Evolutionary conservation across 2,113 vertebrate species (phyloP).

Genomic region (Platycercus adscitus): DNA sequence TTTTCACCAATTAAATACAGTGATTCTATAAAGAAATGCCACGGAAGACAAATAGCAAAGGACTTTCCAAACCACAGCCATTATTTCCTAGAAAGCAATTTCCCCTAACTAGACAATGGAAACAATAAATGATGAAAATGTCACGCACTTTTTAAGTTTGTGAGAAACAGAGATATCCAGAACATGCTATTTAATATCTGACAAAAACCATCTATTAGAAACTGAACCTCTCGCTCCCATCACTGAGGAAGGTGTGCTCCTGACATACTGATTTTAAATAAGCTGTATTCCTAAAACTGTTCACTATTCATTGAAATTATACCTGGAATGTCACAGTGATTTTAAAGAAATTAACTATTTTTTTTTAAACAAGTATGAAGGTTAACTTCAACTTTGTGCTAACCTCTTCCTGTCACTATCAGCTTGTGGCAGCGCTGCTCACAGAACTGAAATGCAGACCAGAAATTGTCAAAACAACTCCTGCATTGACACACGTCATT

Average conservation of each 20-base stretch:
- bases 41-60: not conserved
- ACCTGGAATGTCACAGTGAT: constrained; percentile 10
- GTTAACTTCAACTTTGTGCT: not conserved
- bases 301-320: not conserved
- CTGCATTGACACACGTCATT: fast-evolving
- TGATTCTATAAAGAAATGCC: not conserved
- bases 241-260: not conserved
- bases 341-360: not conserved
- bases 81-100: not conserved
- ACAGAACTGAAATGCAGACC: not conserved
- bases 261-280: not conserved
- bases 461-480: not conserved
- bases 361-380: not conserved
- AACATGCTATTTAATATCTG: not conserved
- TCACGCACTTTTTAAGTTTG: not conserved
- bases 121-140: not conserved
- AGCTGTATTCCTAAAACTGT: not conserved
- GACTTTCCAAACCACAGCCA: not conserved
- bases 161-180: not conserved
- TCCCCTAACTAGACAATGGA: not conserved
- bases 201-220: not conserved
- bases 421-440: not conserved
- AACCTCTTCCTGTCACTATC: not conserved
- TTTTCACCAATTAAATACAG: not conserved
- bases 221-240: not conserved